Base-by-base conservation (phyloP, 37 sponge, comb jelly and placozoan genomes). In the Diacarnus erythraeanus region DNA sequence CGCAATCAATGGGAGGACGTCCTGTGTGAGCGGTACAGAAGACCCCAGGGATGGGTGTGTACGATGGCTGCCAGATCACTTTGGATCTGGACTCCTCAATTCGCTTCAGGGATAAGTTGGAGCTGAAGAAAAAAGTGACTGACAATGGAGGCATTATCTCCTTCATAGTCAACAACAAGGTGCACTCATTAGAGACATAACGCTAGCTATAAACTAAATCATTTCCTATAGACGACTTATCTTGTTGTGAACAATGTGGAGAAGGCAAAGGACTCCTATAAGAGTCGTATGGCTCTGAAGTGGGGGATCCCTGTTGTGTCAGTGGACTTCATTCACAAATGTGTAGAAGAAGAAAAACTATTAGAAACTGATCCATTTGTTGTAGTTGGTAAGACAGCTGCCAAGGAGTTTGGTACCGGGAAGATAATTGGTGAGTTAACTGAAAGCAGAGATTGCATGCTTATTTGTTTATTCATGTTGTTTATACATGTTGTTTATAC, bases 111-210 rank as follows among this genome's bases (percentile, higher is more conserved):
- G 60, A 77, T 43, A 95, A 95, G 71, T 34, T 81, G 25, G 90
- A 54, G 69, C 67, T 95, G 33, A 89, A 89, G 76, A 79, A 72
- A 56, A 79, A 79, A 57, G 81, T 95, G 60, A 86, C 83, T 42
- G 84, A 88, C 27, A 83, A 92, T 81, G 98, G 91, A 38, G 98
- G 98, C 25, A 85, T 88, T 9, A 79, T 97, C 33, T 97, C 98
- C 9, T 97, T 88, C 83, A 79, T 92, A 38, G 83, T 97, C 51
- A 94, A 91, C 66, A 96, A 90, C 76, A 93, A 93, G 91, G 94
- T 93, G n/a, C n/a, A 47, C 51, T 47, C 51, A 47, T 47, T 12
- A 47, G 51, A 15, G 12, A 12, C 12, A 15, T 15, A 6, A 47
- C 10, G 10, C 51, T 47, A 15, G 51, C 12, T 47, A 6, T 47